Evolutionary conservation across 2,888 invertebrate species (phyloP).

Genomic region (Orthosia cruda): DNA sequence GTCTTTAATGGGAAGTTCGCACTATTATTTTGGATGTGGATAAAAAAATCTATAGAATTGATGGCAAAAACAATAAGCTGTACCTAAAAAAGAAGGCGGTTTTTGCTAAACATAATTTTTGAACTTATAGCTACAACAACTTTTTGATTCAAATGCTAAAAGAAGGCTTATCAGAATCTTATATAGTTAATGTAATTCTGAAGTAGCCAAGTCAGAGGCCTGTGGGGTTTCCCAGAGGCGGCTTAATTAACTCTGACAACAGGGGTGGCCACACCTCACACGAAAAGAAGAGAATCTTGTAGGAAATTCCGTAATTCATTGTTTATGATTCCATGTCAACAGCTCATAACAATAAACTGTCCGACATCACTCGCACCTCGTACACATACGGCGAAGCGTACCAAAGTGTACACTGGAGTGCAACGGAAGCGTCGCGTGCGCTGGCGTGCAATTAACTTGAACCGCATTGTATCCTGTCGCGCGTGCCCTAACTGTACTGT

Average conservation of each 20-base stretch:
- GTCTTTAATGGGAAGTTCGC: constrained; percentile 45
- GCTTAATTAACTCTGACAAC: no score
- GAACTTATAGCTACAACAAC: no score
- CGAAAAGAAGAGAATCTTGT: no score
- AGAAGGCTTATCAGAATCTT: no score
- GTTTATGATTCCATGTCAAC: constrained; percentile 29
- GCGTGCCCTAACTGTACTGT: constrained; percentile 74
- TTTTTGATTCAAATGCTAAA: no score
- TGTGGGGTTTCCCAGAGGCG: no score
- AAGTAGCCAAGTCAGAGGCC: no score
- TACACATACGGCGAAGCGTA: constrained; percentile 18
- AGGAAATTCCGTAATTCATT: not conserved
- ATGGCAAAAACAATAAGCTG: not conserved
- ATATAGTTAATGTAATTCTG: no score
- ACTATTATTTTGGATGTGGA: constrained; percentile 39
- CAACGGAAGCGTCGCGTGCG: constrained; percentile 79
- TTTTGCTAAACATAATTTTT: no score
- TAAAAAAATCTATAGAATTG: constrained; percentile 12
- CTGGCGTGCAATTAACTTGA: constrained; percentile 78
- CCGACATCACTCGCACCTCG: constrained; percentile 21
- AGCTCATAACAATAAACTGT: constrained; percentile 25
- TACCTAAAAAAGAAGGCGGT: not conserved
- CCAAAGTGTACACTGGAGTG: constrained; percentile 41
- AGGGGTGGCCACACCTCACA: no score
- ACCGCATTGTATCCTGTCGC: constrained; percentile 81